Conservation (phyloP, 2,113 vertebrate genomes). For the Leptodactylus fuscus region DNA sequence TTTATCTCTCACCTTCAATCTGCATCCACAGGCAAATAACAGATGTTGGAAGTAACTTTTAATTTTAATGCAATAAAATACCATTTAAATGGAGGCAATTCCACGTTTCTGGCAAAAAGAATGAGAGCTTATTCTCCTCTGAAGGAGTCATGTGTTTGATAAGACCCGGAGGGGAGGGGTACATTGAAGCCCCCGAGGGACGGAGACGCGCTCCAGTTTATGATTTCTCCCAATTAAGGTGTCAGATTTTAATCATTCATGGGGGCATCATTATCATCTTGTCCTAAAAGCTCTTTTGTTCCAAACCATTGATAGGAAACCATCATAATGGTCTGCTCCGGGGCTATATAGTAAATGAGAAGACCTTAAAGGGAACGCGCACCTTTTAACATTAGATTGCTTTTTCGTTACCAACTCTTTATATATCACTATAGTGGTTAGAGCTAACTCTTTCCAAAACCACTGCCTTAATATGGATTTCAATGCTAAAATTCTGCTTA, state of each 20-base stretch:
- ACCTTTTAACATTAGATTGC: background rate
- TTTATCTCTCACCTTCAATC: constrained; percentile 44
- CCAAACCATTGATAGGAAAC: constrained; percentile 16
- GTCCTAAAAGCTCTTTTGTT: constrained; percentile 10
- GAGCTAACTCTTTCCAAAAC: background rate
- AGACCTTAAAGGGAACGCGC: background rate
- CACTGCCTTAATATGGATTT: too few relatives aligned
- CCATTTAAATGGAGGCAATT: constrained; percentile 29
- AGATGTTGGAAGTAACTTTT: constrained; percentile 35
- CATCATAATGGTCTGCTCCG: background rate
- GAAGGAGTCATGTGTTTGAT: background rate
- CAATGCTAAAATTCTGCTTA: too few relatives aligned
- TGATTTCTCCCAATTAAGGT: constrained; percentile 13
- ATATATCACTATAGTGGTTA: background rate
- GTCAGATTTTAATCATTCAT: constrained; percentile 2
- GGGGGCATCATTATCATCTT: constrained; percentile 4
- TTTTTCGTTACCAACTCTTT: background rate
- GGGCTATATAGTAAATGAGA: background rate
- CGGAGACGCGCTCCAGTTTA: background rate
- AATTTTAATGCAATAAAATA: constrained; percentile 41
- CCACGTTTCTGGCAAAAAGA: background rate
- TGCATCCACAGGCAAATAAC: constrained; percentile 38
- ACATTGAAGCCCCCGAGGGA: background rate
- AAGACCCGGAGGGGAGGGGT: background rate
- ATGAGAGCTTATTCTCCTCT: background rate